Evolutionary conservation across 2,888 invertebrate species (phyloP), one percentile per base, ranked within the genome.

Genomic region (Pristionchus exspectatus): DNA sequence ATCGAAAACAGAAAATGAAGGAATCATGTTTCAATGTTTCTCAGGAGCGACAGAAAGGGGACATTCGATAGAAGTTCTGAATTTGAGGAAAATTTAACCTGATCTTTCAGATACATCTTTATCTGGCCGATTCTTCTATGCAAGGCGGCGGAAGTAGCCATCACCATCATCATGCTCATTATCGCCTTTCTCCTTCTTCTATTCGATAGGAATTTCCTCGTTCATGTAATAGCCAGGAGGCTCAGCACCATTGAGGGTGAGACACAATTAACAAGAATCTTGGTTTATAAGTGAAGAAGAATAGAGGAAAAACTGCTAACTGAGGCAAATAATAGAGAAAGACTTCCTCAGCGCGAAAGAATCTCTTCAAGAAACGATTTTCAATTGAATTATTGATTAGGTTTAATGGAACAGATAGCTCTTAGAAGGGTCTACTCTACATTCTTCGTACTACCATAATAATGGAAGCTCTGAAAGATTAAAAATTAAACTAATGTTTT

Each of bases 91-190:
- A 74, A 3, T 33, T 4, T 14, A 2, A 5, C n/a, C 59, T 33
- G 24, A 38, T 83, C n/a, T 59, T 88, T 16, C 74, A 88, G 88
- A 77, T 88, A 88, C 77, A 74, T 88, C 21, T 77, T 74, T 38
- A 30, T 88, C 33, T 88, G 88, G 88, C 88, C 88, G 16, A 30
- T 88, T 33, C 54, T 88, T 16, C 56, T 88, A 21, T 77, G 74
- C 27, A 88, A 88, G 16, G 54, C 88, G 14, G 88, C 88, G 12
- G 88, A 88, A n/a, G 77, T 54, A 1, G 33, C 33, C 18, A 74
- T 88, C 16, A 88, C 88, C 7, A 59, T 88, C 33, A 88, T 88
- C 50, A 77, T 77, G 7, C 54, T 88, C 27, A n/a, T 77, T 12
- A 77, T 88, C 5, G 50, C 74, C 5, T 59, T 77, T n/a, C 72